Conservation (phyloP, 2,888 invertebrate species). For the Cremastinae sp. region DNA sequence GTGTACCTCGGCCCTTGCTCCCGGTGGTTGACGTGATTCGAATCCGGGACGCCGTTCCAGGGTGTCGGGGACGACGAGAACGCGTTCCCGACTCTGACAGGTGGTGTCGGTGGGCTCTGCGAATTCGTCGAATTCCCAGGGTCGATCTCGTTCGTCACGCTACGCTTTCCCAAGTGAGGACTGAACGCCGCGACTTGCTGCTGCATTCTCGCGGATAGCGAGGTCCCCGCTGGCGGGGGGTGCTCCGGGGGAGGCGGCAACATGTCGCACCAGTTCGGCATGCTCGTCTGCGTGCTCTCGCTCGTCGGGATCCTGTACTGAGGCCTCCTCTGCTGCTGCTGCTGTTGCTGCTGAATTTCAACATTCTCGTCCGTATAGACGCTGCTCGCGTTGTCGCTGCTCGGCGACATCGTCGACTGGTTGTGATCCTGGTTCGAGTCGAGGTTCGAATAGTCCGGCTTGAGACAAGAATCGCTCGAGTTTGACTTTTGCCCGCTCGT, state of each 20-base stretch:
- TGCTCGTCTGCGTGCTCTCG: slow-evolving; percentile 61
- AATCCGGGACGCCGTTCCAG: slow-evolving; percentile 70
- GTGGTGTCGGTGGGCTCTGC: slow-evolving; percentile 78
- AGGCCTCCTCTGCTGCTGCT: slow-evolving; percentile 61
- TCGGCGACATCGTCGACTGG: slow-evolving; percentile 78
- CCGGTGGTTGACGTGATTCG: slow-evolving; percentile 64
- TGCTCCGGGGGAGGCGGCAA: slow-evolving; percentile 85
- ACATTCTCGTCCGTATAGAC: slow-evolving; percentile 76
- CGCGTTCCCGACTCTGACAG: slow-evolving; percentile 73
- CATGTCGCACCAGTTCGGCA: slow-evolving; percentile 85
- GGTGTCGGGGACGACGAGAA: slow-evolving; percentile 74
- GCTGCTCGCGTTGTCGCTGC: slow-evolving; percentile 78
- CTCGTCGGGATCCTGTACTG: slow-evolving; percentile 65
- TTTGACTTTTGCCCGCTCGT: slow-evolving; percentile 78
- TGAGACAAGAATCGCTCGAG: slow-evolving; percentile 79
- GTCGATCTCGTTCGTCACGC: slow-evolving; percentile 74
- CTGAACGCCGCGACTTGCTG: slow-evolving; percentile 73
- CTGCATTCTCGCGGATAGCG: slow-evolving; percentile 69
- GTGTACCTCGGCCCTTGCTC: slow-evolving; percentile 74
- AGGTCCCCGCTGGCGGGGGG: slow-evolving; percentile 81
- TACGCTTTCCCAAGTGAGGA: slow-evolving; percentile 76
- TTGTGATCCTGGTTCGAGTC: slow-evolving; percentile 78
- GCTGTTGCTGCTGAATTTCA: slow-evolving; percentile 72
- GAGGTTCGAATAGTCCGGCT: slow-evolving; percentile 78
- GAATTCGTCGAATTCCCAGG: slow-evolving; percentile 73